Evolutionary conservation across 2,113 vertebrate species (phyloP).

Genomic region (Mesoclemmys tuberculata): DNA sequence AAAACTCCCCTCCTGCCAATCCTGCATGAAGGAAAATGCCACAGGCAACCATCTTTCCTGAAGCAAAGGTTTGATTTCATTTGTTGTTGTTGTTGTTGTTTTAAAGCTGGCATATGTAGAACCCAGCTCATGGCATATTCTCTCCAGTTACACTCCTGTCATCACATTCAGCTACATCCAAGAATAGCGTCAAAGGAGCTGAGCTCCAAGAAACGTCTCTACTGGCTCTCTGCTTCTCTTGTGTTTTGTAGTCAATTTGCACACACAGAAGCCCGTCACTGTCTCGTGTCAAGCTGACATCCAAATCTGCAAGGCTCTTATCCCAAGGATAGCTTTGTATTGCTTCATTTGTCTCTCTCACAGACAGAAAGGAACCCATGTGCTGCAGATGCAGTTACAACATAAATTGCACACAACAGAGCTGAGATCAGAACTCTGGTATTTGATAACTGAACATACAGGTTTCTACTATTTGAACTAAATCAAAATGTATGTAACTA

Average conservation of each 20-base stretch:
- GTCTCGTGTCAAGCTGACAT: slow-evolving; percentile 4
- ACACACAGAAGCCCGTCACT: background rate
- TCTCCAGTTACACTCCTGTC: slow-evolving; percentile 21
- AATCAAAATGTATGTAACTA: background rate
- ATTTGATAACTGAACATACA: background rate
- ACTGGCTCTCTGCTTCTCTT: slow-evolving; percentile 2
- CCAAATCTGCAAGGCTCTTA: background rate
- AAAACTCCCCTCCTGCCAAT: background rate
- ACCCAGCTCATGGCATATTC: slow-evolving; percentile 1
- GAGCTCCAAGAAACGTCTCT: slow-evolving; percentile 24
- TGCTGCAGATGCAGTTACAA: background rate
- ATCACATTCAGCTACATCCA: background rate
- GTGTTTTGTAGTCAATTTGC: background rate
- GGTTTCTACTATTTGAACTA: background rate
- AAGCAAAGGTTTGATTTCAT: background rate
- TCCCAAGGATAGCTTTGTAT: background rate
- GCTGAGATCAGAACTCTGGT: rapidly evolving
- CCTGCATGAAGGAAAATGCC: background rate
- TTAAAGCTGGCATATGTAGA: background rate
- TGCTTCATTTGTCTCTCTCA: background rate
- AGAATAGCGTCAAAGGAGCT: background rate
- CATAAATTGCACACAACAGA: rapidly evolving
- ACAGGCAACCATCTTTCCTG: background rate
- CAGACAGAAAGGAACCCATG: background rate
- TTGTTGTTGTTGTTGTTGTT: slow-evolving; percentile 28